Evolutionary conservation across 2,888 invertebrate genomes (phyloP).

Genomic region (Cyaniris semiargus): DNA sequence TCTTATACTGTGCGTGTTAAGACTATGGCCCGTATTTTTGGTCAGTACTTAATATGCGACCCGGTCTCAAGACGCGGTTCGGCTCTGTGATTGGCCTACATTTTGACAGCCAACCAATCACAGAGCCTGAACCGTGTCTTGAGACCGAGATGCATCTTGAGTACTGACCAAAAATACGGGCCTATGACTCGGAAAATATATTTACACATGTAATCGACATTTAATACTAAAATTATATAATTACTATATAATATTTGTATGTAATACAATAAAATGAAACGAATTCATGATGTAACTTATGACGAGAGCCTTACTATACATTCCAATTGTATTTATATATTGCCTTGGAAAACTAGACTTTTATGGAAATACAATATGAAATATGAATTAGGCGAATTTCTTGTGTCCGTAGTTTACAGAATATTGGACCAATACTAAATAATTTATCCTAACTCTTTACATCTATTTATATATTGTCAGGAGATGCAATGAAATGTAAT

Average conservation of each 20-base stretch:
- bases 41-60: too few species aligned
- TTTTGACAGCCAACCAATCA: too few species aligned
- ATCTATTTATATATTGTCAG: conserved; percentile 43
- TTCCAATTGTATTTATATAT: conserved; percentile 75
- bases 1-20: background rate
- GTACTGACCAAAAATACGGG: too few species aligned
- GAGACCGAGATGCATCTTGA: too few species aligned
- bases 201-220: background rate
- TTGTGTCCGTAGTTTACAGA: conserved; percentile 47
- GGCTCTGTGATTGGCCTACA: too few species aligned
- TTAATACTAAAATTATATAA: background rate
- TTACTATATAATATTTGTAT: background rate
- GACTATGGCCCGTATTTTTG: too few species aligned
- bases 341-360: conserved; percentile 65
- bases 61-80: too few species aligned
- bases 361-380: conserved; percentile 21
- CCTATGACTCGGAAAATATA: background rate
- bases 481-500: conserved; percentile 33
- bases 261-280: conserved; percentile 35
- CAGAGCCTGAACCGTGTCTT: too few species aligned
- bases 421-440: conserved; percentile 67
- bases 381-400: conserved; percentile 39
- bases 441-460: conserved; percentile 57
- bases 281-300: conserved; percentile 57
- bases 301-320: conserved; percentile 76